Evolutionary conservation across 2,113 vertebrate genomes (phyloP), one percentile per base, ranked within the genome.

Genomic region (Bambusicola thoracicus): DNA sequence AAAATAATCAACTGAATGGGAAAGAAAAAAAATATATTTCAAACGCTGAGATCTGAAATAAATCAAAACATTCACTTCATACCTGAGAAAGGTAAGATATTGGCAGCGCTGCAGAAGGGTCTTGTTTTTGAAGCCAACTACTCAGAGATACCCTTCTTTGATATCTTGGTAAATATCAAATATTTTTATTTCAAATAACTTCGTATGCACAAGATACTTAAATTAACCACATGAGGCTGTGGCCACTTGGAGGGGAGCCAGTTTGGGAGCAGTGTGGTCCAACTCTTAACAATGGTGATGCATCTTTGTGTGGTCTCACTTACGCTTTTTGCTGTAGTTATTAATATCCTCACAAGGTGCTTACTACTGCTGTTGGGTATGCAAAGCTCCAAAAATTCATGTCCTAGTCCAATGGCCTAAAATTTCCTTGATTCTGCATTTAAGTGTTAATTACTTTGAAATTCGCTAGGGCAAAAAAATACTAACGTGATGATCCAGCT

Each of bases 101-200:
- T 43, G 21, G 34, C 38, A 14, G 66, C 85, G 66, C 85, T 76
- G 73, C 30, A 82, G 40, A 82, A 85, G 11, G 30, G 16, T 7
- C 79, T 41, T 38, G 29, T 14, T 94, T 80, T 81, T 82, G n/a
- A 89, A 85, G 40, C 70, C 40, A 80, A 58, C 48, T 89, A 48
- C 32, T 73, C 79, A 53, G 40, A 78, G 25, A 41, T 30, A 76
- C 17, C 36, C 69, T 76, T 8, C 87, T 76, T 72, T 87, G 40
- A 17, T 40, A 77, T 53, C 36, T 63, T 79, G 73, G 30, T 72
- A 84, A 87, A 81, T 32, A 89, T 21, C 3, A 51, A 81, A 32
- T 48, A 70, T 53, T 58, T 87, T 76, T 78, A 69, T 87, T 83
- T 70, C 44, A 80, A 90, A 85, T 77, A 83, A 73, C 76, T 89